Conservation (phyloP, 1,140 invertebrate species). For the Euura saliciscinereae region DNA sequence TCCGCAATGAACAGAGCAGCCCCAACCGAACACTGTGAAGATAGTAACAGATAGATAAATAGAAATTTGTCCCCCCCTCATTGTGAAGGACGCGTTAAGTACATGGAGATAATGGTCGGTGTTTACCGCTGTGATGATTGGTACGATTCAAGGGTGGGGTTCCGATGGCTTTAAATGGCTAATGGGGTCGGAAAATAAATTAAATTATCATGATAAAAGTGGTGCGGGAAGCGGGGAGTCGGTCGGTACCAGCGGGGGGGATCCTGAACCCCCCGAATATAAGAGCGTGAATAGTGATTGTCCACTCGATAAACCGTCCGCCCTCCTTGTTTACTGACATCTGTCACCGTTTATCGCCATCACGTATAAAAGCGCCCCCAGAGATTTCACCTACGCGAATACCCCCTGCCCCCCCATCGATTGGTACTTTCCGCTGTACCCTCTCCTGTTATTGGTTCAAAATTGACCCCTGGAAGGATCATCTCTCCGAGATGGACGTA, state of each 20-base stretch:
- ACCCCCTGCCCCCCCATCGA: no score
- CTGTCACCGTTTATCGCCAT: conserved; percentile 50
- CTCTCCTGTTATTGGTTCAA: not conserved
- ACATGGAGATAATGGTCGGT: conserved; percentile 47
- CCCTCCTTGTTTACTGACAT: conserved; percentile 55
- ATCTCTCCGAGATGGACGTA: not conserved
- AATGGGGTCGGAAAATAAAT: conserved; percentile 56
- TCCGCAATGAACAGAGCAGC: no score
- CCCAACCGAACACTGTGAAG: no score
- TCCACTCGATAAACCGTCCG: conserved; percentile 52
- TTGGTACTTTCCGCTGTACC: not conserved
- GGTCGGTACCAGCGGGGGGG: conserved; percentile 15
- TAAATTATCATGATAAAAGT: conserved; percentile 59
- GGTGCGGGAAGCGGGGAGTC: conserved; percentile 8
- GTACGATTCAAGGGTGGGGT: conserved; percentile 49
- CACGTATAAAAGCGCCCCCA: conserved; percentile 7
- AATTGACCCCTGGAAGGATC: not conserved
- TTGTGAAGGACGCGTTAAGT: conserved; percentile 35
- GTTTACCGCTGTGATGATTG: conserved; percentile 53
- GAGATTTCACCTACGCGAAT: not conserved
- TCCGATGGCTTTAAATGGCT: conserved; percentile 47
- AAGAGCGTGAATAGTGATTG: conserved; percentile 50
- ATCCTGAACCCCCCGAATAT: conserved; percentile 32
- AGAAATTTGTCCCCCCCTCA: not conserved
- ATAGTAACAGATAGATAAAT: no score